A percentile compares a stretch with the other conserved stretches of the same genome.
Evolutionary conservation across 2,888 invertebrate genomes (phyloP).

Genomic region (Trilocha varians): DNA sequence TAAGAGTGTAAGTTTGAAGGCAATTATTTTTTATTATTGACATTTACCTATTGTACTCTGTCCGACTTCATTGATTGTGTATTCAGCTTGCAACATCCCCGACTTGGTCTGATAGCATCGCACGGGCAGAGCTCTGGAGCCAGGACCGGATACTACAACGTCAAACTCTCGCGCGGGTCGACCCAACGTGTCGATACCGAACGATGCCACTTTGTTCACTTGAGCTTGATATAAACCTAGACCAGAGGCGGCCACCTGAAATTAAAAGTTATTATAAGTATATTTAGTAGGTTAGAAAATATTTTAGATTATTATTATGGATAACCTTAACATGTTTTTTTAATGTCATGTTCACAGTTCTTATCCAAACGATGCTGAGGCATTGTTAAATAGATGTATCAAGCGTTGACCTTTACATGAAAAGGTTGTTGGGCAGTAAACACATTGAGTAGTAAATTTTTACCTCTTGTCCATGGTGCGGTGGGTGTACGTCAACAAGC

Average conservation of each 20-base stretch:
- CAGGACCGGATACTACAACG: slow-evolving; percentile 89
- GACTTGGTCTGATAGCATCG: slow-evolving; percentile 97
- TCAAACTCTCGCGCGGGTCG: slow-evolving; percentile 91
- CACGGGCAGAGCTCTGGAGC: slow-evolving; percentile 87
- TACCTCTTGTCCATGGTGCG: slow-evolving; percentile 81
- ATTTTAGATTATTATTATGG: too few species aligned
- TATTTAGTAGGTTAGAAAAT: too few species aligned
- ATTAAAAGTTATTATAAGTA: neutral
- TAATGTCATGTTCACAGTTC: too few species aligned
- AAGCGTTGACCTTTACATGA: too few species aligned
- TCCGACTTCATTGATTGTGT: slow-evolving; percentile 84
- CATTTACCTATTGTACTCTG: slow-evolving; percentile 76
- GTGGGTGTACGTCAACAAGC: slow-evolving; percentile 71
- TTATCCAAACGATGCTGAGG: too few species aligned
- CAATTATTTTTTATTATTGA: neutral
- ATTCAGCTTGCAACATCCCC: slow-evolving; percentile 95
- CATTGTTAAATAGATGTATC: too few species aligned
- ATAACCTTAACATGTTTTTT: too few species aligned
- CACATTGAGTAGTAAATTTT: too few species aligned
- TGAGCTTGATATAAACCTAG: slow-evolving; percentile 89
- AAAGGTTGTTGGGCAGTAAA: too few species aligned
- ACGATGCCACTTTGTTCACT: slow-evolving; percentile 86
- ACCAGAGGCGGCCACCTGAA: slow-evolving; percentile 80
- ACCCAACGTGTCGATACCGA: slow-evolving; percentile 91
- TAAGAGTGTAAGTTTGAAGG: too few species aligned